Base-by-base conservation (phyloP, 2,888 invertebrate genomes). In the Euproctis similis region DNA sequence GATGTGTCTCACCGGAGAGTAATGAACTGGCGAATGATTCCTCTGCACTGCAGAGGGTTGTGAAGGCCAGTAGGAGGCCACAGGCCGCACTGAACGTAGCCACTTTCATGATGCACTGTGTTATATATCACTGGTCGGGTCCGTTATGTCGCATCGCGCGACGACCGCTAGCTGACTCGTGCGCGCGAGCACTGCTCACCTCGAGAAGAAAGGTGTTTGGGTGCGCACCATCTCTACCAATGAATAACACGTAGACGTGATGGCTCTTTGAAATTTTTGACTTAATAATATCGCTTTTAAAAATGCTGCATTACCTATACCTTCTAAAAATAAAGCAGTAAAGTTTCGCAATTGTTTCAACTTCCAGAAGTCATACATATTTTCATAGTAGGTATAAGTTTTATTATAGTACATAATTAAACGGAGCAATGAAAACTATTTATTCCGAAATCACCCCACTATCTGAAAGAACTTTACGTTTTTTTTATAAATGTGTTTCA, bases 1-100 rank as follows among this genome's bases (percentile, higher is more conserved):
- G n/a, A 26, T n/a, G 11, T 12, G 29, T 33, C 77, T 81, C 85
- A 93, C 93, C 93, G 75, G 93, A 92, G 31, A 94, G 84, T 70
- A 94, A 92, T 59, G 92, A 92, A 58, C 92, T 91, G 39, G 93
- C 92, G 61, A 94, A 86, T 26, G 93, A 93, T 20, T 93, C 94
- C 92, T 77, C 91, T 87, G 39, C 75, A 66, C 50, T 45, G 42
- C 60, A 39, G 12, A 52, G 54, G 23, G 64, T 53, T 24, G 58
- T 35, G 9, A 51, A 29, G 39, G 57, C 53, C 32, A 67, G 48
- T 30, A 72, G 46, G 16, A 20, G 43, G 51, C 47, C 43, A 71
- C 38, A 25, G 34, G 64, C 51, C 40, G 58, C 54, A 42, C 39
- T 30, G 28, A 45, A 28, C 26, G 52, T 43, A 37, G 51, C 41